Evolutionary conservation across 2,113 vertebrate species (phyloP).

Genomic region (Haemorhous mexicanus): DNA sequence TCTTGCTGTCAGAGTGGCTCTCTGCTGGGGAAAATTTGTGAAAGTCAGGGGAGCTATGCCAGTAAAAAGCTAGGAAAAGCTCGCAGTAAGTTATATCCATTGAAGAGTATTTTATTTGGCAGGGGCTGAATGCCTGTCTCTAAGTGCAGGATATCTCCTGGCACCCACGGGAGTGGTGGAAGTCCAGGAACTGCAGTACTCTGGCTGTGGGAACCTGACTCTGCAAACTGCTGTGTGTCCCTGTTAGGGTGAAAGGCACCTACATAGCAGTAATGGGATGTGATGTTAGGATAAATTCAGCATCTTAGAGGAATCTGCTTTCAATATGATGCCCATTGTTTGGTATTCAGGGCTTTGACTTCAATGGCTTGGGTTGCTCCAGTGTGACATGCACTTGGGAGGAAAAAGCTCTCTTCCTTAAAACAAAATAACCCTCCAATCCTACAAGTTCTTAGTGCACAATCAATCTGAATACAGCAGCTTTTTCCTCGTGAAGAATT

Average conservation of each 20-base stretch:
- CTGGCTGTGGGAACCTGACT: not conserved
- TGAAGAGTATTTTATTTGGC: not conserved
- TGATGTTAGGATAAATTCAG: not conserved
- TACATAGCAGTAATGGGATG: not conserved
- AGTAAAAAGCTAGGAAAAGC: not conserved
- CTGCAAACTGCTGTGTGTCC: not conserved
- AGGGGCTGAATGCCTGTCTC: not conserved
- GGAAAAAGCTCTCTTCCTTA: not conserved
- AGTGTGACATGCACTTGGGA: fast-evolving
- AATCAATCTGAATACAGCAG: not conserved
- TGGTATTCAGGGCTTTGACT: not conserved
- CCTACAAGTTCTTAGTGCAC: not conserved
- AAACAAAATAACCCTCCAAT: not conserved
- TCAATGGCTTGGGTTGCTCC: not conserved
- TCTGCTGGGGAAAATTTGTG: not conserved
- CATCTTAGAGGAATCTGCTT: not conserved
- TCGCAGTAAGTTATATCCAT: not conserved
- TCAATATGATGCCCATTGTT: not conserved
- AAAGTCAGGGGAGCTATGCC: not conserved
- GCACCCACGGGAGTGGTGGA: not conserved
- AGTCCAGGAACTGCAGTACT: not conserved
- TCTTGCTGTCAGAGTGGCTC: not conserved
- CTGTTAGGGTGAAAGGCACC: not conserved
- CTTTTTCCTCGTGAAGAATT: not conserved
- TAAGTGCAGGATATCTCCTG: not conserved